Conservation (phyloP, 2,113 vertebrate species). For the Syngnathus floridae region DNA sequence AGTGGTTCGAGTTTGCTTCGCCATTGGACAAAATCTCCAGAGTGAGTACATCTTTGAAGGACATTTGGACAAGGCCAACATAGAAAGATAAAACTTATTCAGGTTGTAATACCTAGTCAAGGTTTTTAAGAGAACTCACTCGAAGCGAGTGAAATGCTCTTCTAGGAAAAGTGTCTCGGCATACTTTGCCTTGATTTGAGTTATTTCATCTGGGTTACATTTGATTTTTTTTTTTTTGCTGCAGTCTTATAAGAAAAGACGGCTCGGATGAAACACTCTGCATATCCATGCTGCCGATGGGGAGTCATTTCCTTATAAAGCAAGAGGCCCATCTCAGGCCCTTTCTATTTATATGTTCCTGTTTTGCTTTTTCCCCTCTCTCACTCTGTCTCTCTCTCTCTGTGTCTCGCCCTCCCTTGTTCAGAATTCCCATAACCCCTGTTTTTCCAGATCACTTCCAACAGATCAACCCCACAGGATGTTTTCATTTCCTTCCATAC, state of each 20-base stretch:
- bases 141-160: background rate
- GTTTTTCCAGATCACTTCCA: constrained; percentile 55
- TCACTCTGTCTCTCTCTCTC: background rate
- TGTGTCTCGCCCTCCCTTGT: constrained; percentile 22
- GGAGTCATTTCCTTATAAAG: constrained; percentile 70
- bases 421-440: constrained; percentile 63
- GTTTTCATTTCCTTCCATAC: background rate
- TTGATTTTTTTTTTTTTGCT: background rate
- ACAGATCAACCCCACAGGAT: constrained; percentile 42
- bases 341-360: constrained; percentile 70
- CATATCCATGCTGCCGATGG: background rate
- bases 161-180: background rate
- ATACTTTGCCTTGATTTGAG: background rate
- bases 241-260: background rate
- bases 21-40: no score
- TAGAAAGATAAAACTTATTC: background rate
- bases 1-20: no score
- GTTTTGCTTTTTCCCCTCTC: constrained; percentile 36
- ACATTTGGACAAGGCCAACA: no score
- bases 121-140: background rate
- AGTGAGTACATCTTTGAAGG: no score
- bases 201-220: background rate
- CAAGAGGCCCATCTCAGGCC: constrained; percentile 46
- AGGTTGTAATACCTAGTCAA: background rate
- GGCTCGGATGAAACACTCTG: background rate